These are phyloP conservation scores for Listronotus oregonensis DNA, from an alignment of 1,140 invertebrate genomes.

Conservation along the genomic window DNA sequence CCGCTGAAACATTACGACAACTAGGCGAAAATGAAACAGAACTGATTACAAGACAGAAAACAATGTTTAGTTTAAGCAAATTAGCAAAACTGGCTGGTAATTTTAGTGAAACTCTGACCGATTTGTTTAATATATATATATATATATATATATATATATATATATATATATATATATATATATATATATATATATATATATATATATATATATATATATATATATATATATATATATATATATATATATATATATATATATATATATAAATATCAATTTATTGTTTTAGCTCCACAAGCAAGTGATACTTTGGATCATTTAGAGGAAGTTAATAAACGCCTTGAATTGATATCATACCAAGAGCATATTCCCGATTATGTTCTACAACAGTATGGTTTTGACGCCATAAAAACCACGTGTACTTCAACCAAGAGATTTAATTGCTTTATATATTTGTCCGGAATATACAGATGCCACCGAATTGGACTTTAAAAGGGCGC, in stretches of 20 bases:
- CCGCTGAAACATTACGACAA: slow-evolving; percentile 67
- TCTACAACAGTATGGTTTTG: slow-evolving; percentile 70
- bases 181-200: too few species aligned
- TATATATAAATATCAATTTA: too few species aligned
- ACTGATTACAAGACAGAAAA: slow-evolving; percentile 74
- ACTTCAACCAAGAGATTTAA: slow-evolving; percentile 71
- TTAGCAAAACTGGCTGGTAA: slow-evolving; percentile 61
- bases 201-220: too few species aligned
- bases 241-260: too few species aligned
- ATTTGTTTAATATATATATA: too few species aligned
- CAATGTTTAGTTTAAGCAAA: slow-evolving; percentile 74
- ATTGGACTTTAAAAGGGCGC: slow-evolving; percentile 77
- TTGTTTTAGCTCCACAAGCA: slow-evolving; percentile 41
- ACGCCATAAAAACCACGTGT: slow-evolving; percentile 72
- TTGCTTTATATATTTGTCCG: slow-evolving; percentile 74
- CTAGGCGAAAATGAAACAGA: slow-evolving; percentile 64
- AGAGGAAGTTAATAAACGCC: slow-evolving; percentile 63
- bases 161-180: too few species aligned
- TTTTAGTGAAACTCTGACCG: background rate
- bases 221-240: too few species aligned
- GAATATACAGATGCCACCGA: slow-evolving; percentile 72
- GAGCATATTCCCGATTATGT: slow-evolving; percentile 70
- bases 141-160: too few species aligned
- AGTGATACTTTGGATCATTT: slow-evolving; percentile 57
- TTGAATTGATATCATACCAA: slow-evolving; percentile 73